Evolutionary conservation across 2,113 vertebrate genomes (phyloP).

Genomic region (Ivindomyrus marchei): DNA sequence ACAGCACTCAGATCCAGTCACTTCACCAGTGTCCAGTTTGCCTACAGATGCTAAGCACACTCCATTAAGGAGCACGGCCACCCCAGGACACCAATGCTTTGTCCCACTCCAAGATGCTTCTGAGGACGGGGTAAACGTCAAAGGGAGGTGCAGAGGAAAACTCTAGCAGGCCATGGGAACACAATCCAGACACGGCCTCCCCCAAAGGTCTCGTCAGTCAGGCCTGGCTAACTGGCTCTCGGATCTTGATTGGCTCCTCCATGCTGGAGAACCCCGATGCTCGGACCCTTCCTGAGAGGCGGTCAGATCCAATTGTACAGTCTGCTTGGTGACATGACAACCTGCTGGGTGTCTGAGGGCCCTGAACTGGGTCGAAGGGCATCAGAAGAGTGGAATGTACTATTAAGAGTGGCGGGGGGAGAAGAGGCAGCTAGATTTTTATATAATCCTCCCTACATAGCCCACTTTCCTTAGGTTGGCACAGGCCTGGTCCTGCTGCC

Average conservation of each 20-base stretch:
- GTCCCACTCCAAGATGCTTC: neutral
- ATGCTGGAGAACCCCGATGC: neutral
- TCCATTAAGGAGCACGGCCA: neutral
- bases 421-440: neutral
- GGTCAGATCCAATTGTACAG: conserved; percentile 46
- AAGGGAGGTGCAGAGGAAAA: neutral
- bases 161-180: neutral
- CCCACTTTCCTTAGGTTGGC: neutral
- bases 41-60: neutral
- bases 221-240: neutral
- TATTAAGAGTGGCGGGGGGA: neutral
- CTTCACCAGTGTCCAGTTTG: neutral
- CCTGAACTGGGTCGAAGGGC: conserved; percentile 3
- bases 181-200: neutral
- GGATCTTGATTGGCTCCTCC: neutral
- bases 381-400: neutral
- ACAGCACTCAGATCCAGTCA: neutral
- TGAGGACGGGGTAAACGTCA: neutral
- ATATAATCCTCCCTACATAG: conserved; percentile 26
- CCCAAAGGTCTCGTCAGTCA: neutral
- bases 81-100: neutral
- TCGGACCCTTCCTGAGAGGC: conserved; percentile 25
- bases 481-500: neutral
- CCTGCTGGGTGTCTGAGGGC: conserved; percentile 34
- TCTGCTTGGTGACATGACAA: conserved; percentile 45